These are phyloP conservation scores for Rhorus exstirpatorius DNA, from an alignment of 2,888 invertebrate species.

Conservation along the genomic window DNA sequence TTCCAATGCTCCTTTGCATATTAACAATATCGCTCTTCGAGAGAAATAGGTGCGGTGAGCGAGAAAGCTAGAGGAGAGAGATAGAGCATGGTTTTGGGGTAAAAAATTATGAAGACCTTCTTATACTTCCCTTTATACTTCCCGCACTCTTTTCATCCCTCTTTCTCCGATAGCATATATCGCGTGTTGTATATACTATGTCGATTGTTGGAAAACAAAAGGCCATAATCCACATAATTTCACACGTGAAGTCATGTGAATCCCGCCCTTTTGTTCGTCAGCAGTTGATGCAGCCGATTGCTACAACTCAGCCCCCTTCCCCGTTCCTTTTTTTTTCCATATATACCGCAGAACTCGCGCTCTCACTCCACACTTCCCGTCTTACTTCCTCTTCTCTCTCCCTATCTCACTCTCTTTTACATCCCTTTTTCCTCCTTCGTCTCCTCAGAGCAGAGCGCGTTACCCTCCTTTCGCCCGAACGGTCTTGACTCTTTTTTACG, in stretches of 20 bases:
- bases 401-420: slow-evolving; percentile 52
- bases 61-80: slow-evolving; percentile 54
- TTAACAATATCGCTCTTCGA: slow-evolving; percentile 85
- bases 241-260: background rate
- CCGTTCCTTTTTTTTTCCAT: slow-evolving; percentile 31
- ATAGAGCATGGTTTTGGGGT: slow-evolving; percentile 76
- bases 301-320: slow-evolving; percentile 44
- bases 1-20: slow-evolving; percentile 86
- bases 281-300: slow-evolving; percentile 41
- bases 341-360: slow-evolving; percentile 40
- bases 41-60: slow-evolving; percentile 72
- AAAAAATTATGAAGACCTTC: slow-evolving; percentile 84
- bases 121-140: slow-evolving; percentile 63
- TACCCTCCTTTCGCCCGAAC: slow-evolving; percentile 71
- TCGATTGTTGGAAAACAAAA: slow-evolving; percentile 3
- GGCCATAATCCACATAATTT: background rate
- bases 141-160: slow-evolving; percentile 43
- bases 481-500: slow-evolving; percentile 84
- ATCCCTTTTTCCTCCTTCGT: slow-evolving; percentile 39
- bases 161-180: slow-evolving; percentile 28
- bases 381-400: slow-evolving; percentile 74
- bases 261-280: slow-evolving; percentile 22
- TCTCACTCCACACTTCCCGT: slow-evolving; percentile 71
- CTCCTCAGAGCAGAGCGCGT: slow-evolving; percentile 50
- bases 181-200: slow-evolving; percentile 10